Evolutionary conservation across 2,113 vertebrate genomes (phyloP), one percentile per base, ranked within the genome.

Genomic region (Anguilla japonica): DNA sequence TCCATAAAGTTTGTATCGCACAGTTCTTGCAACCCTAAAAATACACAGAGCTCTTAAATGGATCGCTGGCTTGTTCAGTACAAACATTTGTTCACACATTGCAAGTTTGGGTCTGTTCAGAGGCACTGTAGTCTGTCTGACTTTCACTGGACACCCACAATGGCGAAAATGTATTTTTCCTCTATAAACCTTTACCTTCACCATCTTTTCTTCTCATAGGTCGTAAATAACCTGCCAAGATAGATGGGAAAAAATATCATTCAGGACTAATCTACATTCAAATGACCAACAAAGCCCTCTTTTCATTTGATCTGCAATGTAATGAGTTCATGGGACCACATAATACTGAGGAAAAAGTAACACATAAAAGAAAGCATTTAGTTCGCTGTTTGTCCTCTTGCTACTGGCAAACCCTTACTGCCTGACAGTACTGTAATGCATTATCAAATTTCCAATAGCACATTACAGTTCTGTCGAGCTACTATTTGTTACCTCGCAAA

Each of bases 171-270:
- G 26, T 34, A 22, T 41, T 82, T 88, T 50, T 82, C 43, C 60
- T 56, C 57, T 85, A 29, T 40, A 81, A 85, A 75, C 29, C 46
- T 29, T 75, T 46, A 56, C 80, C 60, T 82, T 85, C 82, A 71
- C 11, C 39, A 1, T 56, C 80, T 85, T 60, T 79, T 83, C 46
- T 78, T 83, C 53, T 88, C 41, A 82, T 8, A 83, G 80, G 82
- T 85, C 71, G 63, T 88, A 88, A 85, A 88, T 85, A 88, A 85
- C 81, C 80, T 88, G 87, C 81, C 87, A 85, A 50, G 50, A 85
- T n/a, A 85, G 20, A 83, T 63, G 83, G 83, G 84, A 39, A 88
- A 88, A 85, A 82, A 88, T 60, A 88, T 83, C 80, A 87, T 29
- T 87, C 50, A 34, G 11, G 60, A 84, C 82, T 80, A 79, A 41